Evolutionary conservation across 2,888 invertebrate genomes (phyloP), one percentile per base, ranked within the genome.

Genomic region (Xestobium rufovillosum): DNA sequence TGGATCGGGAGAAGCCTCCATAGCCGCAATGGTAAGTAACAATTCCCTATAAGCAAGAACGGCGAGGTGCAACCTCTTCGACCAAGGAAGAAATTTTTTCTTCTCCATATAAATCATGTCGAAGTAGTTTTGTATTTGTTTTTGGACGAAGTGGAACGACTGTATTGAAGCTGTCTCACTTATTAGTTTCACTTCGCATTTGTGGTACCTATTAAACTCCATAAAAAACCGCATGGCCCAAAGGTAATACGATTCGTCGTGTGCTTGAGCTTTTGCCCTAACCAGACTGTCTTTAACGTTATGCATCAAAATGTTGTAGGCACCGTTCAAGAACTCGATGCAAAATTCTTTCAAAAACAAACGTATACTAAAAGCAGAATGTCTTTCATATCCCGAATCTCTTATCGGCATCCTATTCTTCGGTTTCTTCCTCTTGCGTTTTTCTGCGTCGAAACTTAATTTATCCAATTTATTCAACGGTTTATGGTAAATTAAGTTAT

Each of bases 141-240:
- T 86, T 65, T 96, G 94, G 40, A 95, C 84, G 66, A 89, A 89
- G 68, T 97, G 92, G 66, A 97, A 96, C 53, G 85, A 81, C 44
- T 84, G 80, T 3, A 90, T 79, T 11, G 90, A 86, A 75, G 96
- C 78, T 2, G 96, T 95, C 69, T 96, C 95, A 89, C 90, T 88
- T 49, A 95, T 84, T 52, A 88, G 73, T 63, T 90, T 87, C 47
- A 94, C 80, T 67, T 87, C 78, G 60, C 89, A 86, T 55, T 85
- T 80, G 63, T 87, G 82, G 53, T 80, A 73, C 48, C 96, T 78
- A 71, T 94, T 95, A 67, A 96, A 96, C 66, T 92, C 90, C 91
- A 96, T 94, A 66, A 96, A 96, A 69, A 95, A 96, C 57, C 84
- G 80, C 50, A 95, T 72, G 4, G 89, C 83, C 92, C 94, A 95